These are phyloP conservation scores for Macropis europaea DNA, from an alignment of 2,888 invertebrate genomes.

Conservation along the genomic window DNA sequence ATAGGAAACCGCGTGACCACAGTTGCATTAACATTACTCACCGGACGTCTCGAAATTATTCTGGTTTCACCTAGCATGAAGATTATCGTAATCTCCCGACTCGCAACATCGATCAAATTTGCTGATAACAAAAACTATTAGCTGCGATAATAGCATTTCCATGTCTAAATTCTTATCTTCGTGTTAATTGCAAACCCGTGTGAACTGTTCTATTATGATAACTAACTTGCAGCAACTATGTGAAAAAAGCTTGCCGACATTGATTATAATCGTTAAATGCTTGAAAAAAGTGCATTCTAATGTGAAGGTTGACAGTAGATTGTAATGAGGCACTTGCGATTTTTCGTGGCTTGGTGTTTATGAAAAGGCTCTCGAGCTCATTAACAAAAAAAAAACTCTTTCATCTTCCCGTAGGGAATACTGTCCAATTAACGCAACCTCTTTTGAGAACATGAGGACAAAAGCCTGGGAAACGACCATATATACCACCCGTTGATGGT, in stretches of 20 bases:
- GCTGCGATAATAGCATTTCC: background rate
- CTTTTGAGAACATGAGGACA: conserved; percentile 4
- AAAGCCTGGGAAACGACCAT: conserved; percentile 22
- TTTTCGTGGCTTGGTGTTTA: background rate
- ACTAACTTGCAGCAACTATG: too few relatives aligned
- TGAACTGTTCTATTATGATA: too few relatives aligned
- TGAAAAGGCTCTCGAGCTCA: background rate
- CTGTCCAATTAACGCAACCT: conserved; percentile 15
- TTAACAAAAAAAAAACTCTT: conserved; percentile 6
- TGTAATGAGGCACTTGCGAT: background rate
- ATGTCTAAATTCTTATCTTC: too few relatives aligned
- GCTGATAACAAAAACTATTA: background rate
- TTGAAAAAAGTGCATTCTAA: too few relatives aligned
- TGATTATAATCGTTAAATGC: too few relatives aligned
- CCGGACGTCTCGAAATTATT: background rate
- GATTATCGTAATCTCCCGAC: background rate
- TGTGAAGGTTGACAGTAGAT: too few relatives aligned
- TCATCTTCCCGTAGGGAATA: background rate
- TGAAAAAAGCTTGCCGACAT: too few relatives aligned
- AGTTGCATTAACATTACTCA: conserved; percentile 18
- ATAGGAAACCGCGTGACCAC: conserved; percentile 19
- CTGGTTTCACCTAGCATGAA: background rate
- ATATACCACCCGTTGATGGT: background rate
- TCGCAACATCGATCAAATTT: background rate
- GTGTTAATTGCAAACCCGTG: too few relatives aligned